These are phyloP conservation scores for Cecidostiba fungosa DNA, from an alignment of 2,888 invertebrate species.

Conservation along the genomic window DNA sequence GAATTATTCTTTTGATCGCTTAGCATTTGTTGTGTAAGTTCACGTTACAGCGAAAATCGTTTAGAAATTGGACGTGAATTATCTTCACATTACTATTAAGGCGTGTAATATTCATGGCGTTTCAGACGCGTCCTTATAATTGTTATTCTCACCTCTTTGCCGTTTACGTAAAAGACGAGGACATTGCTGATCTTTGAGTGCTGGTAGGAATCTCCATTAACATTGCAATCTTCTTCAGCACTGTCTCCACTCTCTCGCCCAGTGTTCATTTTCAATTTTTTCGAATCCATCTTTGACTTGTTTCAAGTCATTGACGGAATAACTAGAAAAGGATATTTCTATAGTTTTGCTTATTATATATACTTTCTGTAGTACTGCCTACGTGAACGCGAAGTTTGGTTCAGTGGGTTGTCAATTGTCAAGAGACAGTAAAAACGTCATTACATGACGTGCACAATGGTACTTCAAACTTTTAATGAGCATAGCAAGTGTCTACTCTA, in stretches of 20 bases:
- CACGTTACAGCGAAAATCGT: neutral
- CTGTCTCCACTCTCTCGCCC: constrained; percentile 11
- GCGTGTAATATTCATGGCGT: neutral
- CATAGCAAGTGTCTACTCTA: neutral
- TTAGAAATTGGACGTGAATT: neutral
- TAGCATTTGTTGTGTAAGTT: neutral
- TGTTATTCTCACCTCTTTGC: constrained; percentile 81
- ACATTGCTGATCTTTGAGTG: constrained; percentile 65
- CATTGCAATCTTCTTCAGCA: neutral
- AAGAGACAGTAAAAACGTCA: neutral
- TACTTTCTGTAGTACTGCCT: too few relatives aligned
- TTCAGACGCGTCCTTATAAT: neutral
- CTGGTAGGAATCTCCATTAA: constrained; percentile 19
- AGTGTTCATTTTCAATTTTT: constrained; percentile 24
- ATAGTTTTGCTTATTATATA: too few relatives aligned
- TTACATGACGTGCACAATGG: neutral
- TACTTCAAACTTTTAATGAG: neutral
- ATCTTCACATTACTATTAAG: neutral
- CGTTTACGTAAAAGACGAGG: constrained; percentile 83
- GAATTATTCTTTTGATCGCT: neutral
- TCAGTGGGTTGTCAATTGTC: neutral
- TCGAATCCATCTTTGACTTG: constrained; percentile 6
- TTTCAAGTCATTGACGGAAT: neutral
- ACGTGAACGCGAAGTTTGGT: too few relatives aligned
- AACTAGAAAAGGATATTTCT: neutral